A percentile compares a stretch with the other conserved stretches of the same genome.
Conservation (phyloP, 2,113 vertebrate genomes). For the Mirounga angustirostris region DNA sequence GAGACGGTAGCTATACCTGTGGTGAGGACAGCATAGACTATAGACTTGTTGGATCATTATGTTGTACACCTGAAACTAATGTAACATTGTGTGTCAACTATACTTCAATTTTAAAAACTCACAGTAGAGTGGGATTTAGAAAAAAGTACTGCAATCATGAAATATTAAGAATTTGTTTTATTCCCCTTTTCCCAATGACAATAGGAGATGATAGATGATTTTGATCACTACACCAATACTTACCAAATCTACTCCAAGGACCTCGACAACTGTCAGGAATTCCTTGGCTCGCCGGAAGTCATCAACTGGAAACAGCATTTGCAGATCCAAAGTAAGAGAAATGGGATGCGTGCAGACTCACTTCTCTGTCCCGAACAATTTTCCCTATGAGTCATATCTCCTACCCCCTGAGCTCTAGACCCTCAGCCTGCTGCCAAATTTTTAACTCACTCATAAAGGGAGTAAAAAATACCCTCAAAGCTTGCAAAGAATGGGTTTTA, state of each 20-base stretch:
- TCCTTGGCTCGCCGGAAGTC: constrained; percentile 55
- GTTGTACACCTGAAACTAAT: not conserved
- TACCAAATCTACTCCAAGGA: constrained; percentile 76
- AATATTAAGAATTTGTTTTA: not conserved
- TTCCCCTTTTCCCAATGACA: not conserved
- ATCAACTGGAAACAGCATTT: constrained; percentile 74
- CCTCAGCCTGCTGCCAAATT: not conserved
- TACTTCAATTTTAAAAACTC: not conserved
- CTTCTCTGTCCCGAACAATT: not conserved
- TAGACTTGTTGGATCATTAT: not conserved
- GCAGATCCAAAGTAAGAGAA: constrained; percentile 62
- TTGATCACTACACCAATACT: constrained; percentile 75
- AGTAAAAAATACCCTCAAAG: not conserved
- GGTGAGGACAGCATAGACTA: not conserved
- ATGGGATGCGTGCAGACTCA: not conserved
- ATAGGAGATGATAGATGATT: constrained; percentile 77
- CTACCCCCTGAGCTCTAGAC: not conserved
- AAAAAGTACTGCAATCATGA: not conserved
- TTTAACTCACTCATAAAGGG: not conserved
- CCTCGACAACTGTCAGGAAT: constrained; percentile 46
- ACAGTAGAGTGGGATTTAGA: not conserved
- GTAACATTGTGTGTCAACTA: not conserved
- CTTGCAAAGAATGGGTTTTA: not conserved
- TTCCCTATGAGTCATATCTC: fast-evolving
- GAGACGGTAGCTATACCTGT: not conserved